These are phyloP conservation scores for Megaceryle alcyon DNA, from an alignment of 2,797 vertebrate genomes.

Conservation along the genomic window DNA sequence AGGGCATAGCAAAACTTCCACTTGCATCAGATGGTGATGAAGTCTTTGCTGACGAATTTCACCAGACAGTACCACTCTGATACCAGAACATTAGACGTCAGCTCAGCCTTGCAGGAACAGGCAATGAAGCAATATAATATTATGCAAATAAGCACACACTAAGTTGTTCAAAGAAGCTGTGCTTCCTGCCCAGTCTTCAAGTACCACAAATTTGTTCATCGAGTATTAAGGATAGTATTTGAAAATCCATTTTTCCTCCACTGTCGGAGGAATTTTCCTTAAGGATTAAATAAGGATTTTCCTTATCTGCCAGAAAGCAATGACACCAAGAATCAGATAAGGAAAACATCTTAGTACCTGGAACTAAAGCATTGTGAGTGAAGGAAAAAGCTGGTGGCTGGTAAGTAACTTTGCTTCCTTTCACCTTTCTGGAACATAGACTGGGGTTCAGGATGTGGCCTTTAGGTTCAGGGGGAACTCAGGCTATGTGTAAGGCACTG, in stretches of 20 bases:
- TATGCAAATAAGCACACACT: background rate
- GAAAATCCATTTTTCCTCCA: background rate
- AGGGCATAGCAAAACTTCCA: background rate
- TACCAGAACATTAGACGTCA: background rate
- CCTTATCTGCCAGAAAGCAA: background rate
- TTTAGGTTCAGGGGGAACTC: background rate
- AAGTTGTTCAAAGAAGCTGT: background rate
- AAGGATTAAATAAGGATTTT: too few relatives aligned
- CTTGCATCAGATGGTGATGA: background rate
- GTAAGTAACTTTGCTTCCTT: background rate
- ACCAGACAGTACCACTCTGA: background rate
- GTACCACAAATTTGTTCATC: background rate
- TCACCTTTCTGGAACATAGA: background rate
- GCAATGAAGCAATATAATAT: background rate
- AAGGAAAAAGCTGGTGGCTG: background rate
- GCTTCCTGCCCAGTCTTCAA: background rate
- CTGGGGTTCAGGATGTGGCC: background rate
- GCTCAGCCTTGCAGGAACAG: background rate
- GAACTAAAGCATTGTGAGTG: background rate
- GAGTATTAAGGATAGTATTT: rapidly evolving
- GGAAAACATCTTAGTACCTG: background rate
- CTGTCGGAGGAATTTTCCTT: too few relatives aligned
- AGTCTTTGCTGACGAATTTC: background rate
- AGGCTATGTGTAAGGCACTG: background rate
- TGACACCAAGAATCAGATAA: background rate